Evolutionary conservation across 2,797 vertebrate species (phyloP), one percentile per base, ranked within the genome.

Genomic region (Coregonus suidteri): DNA sequence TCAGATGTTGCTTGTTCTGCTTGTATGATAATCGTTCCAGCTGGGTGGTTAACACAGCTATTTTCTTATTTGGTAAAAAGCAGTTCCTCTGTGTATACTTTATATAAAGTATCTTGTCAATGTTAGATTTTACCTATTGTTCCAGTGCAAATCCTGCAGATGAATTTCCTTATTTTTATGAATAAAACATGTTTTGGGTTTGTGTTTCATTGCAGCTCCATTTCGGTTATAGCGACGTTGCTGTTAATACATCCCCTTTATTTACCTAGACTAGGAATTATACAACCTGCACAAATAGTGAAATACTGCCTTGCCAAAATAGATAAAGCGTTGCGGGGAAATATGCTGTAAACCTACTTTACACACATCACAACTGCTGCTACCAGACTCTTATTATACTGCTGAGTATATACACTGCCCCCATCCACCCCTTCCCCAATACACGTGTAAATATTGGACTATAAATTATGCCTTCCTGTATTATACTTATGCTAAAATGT

Each of bases 11-110:
- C 62, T 70, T 67, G 70, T 71, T 77, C 70, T 53, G 52, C 68
- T 75, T 75, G 80, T 64, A 64, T 74, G 54, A 77, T 80, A 71
- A 81, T 79, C 62, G 20, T 69, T 65, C 34, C n/a, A 71, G 75
- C 79, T 64, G 1, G 11, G 3, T 31, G 56, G 5, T 30, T 37
- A 66, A 74, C 76, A 9, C 25, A 11, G 13, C 51, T 56, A 20
- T 56, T 64, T 52, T 76, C 73, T 59, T 54, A n/a, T 73, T 7
- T 73, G 31, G 31, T 35, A 35, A 67, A 35, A 66, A 34, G 3
- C 30, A 66, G 20, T 66, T 15, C 13, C 25, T 34, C 5, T 31
- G 13, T 31, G 14, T 31, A 9, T 16, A 66, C 30, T 13, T 1
- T 34, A 66, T 14, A 34, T 14, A 1, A 56, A 56, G 4, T 56